Percentiles rank a stretch among this genome's conserved stretches.
Evolutionary conservation across 2,797 vertebrate species (phyloP).

Genomic region (Peromyscus nudipes): DNA sequence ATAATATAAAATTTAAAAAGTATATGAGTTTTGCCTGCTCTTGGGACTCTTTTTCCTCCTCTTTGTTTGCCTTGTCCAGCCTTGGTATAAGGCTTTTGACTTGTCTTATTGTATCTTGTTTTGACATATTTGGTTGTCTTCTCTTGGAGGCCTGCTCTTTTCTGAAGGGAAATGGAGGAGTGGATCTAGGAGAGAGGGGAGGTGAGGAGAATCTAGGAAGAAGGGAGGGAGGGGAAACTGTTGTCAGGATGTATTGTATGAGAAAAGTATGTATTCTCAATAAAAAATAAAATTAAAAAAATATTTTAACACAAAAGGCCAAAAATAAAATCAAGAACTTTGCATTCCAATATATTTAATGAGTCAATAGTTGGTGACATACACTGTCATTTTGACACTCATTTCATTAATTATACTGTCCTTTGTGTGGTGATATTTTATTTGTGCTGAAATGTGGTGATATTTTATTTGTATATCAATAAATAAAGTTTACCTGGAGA

Average conservation of each 20-base stretch:
- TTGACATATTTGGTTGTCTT: background rate
- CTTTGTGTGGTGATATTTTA: background rate
- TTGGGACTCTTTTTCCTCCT: background rate
- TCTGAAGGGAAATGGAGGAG: background rate
- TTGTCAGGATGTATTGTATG: background rate
- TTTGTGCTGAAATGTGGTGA: no score
- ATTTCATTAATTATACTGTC: background rate
- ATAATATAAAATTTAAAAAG: background rate
- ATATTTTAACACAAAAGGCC: background rate
- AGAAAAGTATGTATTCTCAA: background rate
- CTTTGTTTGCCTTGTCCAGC: background rate
- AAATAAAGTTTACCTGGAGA: no score
- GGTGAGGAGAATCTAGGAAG: background rate
- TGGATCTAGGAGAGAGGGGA: no score
- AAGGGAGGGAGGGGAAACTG: background rate
- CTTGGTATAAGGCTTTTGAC: background rate
- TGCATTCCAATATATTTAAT: background rate
- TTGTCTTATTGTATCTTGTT: background rate
- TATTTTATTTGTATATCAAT: no score
- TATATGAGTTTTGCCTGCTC: background rate
- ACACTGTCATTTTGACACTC: background rate
- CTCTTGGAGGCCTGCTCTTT: background rate
- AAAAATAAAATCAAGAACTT: conserved; percentile 34
- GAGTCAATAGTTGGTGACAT: background rate
- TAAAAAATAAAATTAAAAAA: background rate